These are phyloP conservation scores for Turdus rufiventris DNA, from an alignment of 2,113 vertebrate species.

Conservation along the genomic window DNA sequence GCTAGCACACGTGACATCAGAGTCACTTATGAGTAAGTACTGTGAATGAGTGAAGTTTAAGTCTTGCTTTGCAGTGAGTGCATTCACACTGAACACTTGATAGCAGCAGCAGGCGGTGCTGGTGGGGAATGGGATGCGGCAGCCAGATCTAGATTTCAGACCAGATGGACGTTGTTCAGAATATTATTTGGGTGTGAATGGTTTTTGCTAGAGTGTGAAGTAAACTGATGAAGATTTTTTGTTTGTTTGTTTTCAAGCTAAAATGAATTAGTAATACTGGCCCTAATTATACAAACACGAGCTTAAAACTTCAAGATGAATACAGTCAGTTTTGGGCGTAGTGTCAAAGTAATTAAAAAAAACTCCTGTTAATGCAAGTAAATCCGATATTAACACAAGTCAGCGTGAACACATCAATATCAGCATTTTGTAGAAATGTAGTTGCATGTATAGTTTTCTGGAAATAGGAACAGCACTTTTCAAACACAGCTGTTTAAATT, in stretches of 20 bases:
- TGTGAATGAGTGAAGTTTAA: not conserved
- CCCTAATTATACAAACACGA: not conserved
- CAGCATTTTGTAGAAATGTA: not conserved
- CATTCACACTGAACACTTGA: not conserved
- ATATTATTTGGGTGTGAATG: not conserved
- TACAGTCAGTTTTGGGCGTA: not conserved
- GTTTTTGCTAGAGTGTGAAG: slow-evolving; percentile 8
- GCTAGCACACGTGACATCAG: not conserved
- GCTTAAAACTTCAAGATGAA: not conserved
- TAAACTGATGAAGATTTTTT: slow-evolving; percentile 10
- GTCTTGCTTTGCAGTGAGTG: not conserved
- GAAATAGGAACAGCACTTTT: not conserved
- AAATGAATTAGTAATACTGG: not conserved
- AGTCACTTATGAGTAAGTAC: not conserved
- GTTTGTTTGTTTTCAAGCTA: not conserved
- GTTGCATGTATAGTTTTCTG: not conserved
- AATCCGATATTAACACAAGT: not conserved
- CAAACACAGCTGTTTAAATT: not conserved
- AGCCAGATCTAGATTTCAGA: slow-evolving; percentile 10
- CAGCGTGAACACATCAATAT: not conserved
- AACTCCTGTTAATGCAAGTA: not conserved
- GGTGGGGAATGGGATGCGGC: not conserved
- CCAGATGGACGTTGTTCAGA: slow-evolving; percentile 17
- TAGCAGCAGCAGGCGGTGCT: not conserved
- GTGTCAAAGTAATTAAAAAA: not conserved